Evolutionary conservation across 2,113 vertebrate genomes (phyloP).

Genomic region (Carlito syrichta): DNA sequence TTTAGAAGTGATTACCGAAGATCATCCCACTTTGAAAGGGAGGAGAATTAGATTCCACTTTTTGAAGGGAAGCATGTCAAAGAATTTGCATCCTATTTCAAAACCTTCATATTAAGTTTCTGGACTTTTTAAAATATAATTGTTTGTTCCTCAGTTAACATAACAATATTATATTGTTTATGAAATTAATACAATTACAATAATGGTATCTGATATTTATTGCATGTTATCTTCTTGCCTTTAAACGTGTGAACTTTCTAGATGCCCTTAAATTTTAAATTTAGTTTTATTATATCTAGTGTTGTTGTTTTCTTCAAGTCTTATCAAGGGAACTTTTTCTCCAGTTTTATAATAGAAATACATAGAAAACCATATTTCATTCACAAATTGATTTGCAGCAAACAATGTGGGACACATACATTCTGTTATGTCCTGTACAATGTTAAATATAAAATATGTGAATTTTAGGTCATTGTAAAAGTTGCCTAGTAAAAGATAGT

Average conservation of each 20-base stretch:
- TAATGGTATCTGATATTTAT: constrained; percentile 9
- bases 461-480: constrained; percentile 16
- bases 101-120: neutral
- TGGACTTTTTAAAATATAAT: constrained; percentile 11
- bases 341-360: neutral
- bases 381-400: constrained; percentile 27
- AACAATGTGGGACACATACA: neutral
- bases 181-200: neutral
- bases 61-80: neutral
- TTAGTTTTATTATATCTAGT: constrained; percentile 3
- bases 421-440: neutral
- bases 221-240: neutral
- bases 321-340: neutral
- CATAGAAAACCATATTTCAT: neutral
- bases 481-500: neutral
- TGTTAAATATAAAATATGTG: neutral
- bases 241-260: neutral
- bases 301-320: neutral
- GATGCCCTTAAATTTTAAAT: neutral
- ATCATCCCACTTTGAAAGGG: neutral
- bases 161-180: neutral
- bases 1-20: neutral
- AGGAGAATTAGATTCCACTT: neutral
- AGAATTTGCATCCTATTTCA: neutral
- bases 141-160: neutral